Base-by-base conservation (phyloP, 2,113 vertebrate species). In the Anhinga rufa region DNA sequence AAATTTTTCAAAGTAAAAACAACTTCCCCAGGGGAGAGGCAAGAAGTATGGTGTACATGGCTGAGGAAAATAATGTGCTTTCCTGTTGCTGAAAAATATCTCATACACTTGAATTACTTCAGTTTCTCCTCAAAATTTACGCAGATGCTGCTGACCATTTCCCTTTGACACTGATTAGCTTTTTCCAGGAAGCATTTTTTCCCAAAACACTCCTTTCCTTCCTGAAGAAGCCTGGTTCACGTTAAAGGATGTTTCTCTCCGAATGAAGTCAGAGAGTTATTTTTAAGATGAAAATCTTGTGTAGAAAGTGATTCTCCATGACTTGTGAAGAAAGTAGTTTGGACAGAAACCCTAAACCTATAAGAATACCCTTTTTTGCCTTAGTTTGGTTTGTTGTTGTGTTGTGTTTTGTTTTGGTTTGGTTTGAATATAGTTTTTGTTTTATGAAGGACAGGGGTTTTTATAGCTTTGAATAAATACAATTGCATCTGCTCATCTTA, bases 181-280 rank as follows among this genome's bases (percentile, higher is more conserved):
- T 93, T 80, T 88, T 69, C 49, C 78, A 91, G 88, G 86, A 97
- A 97, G 28, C 6, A n/a, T 11, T 85, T 83, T 61, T 29, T 29
- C 26, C 52, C 31, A 9, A 80, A 75, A 77, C 61, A 82, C 17
- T 65, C 80, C 74, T 92, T 96, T 96, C 86, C 93, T 95, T 96
- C 82, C 89, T 95, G 52, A 90, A 95, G 75, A 69, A 91, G 14
- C 28, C 34, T 92, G 42, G 4, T 55, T 94, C 62, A 46, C 1
- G 0, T 49, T 89, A 80, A 60, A 95, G 92, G 90, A 96, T 88
- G 79, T 87, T 97, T 92, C 94, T 94, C 44, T 75, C 78, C 87
- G 54, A 87, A 82, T 74, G n/a, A 93, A 94, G 71, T 89, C 81
- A 93, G 38, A 52, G 6, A 51, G 9, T 62, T 93, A 42, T 88